Percentiles rank a stretch among this genome's conserved stretches.
Evolutionary conservation across 2,888 invertebrate species (phyloP).

Genomic region (Himalopsyche kuldschensis): DNA sequence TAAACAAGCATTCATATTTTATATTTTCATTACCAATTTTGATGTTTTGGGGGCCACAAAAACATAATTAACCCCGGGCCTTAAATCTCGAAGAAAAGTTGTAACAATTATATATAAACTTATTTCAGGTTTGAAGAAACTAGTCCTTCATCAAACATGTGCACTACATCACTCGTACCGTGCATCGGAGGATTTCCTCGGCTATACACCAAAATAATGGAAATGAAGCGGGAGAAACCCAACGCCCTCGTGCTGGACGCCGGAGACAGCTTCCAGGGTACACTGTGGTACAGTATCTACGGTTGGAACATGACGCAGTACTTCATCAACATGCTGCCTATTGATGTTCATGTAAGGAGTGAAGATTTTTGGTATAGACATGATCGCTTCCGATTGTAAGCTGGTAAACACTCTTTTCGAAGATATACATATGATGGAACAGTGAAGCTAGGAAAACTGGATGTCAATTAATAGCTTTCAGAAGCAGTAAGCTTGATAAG

Average conservation of each 20-base stretch:
- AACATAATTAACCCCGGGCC: too few relatives aligned
- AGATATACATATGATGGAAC: too few relatives aligned
- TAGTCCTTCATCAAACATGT: conserved; percentile 58
- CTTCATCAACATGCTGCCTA: conserved; percentile 75
- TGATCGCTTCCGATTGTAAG: too few relatives aligned
- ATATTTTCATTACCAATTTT: too few relatives aligned
- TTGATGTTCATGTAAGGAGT: conserved; percentile 73
- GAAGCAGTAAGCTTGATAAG: too few relatives aligned
- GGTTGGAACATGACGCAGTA: conserved; percentile 75
- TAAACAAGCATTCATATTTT: too few relatives aligned
- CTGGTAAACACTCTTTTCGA: too few relatives aligned
- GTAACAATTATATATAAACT: not conserved
- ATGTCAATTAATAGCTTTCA: too few relatives aligned
- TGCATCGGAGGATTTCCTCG: conserved; percentile 76
- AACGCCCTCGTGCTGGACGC: conserved; percentile 66
- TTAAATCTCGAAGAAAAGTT: too few relatives aligned
- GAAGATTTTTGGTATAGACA: not conserved
- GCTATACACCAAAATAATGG: conserved; percentile 60
- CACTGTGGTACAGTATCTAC: conserved; percentile 59
- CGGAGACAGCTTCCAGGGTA: conserved; percentile 72
- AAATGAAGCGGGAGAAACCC: conserved; percentile 57
- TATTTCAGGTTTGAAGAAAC: conserved; percentile 63
- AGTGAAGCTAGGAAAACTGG: too few relatives aligned
- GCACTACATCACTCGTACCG: conserved; percentile 49
- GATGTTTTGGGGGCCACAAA: too few relatives aligned